phyloP scores from a whole-genome alignment of 2,888 invertebrate genomes.

The Abscondita cerata region DNA sequence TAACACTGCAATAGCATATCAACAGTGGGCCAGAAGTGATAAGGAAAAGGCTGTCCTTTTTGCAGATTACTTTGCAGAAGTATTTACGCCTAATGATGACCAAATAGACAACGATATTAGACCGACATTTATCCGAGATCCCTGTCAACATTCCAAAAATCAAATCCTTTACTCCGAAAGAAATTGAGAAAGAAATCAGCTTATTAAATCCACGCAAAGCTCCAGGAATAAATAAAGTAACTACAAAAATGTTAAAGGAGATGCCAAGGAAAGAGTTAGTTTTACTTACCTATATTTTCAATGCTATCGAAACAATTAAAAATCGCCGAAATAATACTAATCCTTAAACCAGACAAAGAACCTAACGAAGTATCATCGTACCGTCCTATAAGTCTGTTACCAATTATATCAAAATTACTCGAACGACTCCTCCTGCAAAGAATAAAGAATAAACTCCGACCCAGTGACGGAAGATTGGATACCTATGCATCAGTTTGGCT shows the following conservation, averaged over 20 bases:
- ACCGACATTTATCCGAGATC: not conserved
- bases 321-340: too few relatives aligned
- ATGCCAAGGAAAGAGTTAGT: not conserved
- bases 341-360: too few relatives aligned
- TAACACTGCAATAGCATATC: not conserved
- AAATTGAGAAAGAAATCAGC: constrained; percentile 3
- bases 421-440: too few relatives aligned
- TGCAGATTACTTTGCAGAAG: not conserved
- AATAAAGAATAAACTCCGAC: too few relatives aligned
- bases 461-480: too few relatives aligned
- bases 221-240: not conserved
- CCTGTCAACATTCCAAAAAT: not conserved
- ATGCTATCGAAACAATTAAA: too few relatives aligned
- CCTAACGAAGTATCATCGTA: too few relatives aligned
- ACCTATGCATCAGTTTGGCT: too few relatives aligned
- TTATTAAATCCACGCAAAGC: constrained; percentile 6
- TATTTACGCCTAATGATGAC: constrained; percentile 5
- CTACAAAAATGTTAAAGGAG: constrained; percentile 6
- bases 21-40: not conserved
- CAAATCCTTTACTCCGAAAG: not conserved
- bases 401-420: too few relatives aligned
- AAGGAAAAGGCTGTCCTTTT: constrained; percentile 11
- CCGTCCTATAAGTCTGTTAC: too few relatives aligned
- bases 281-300: too few relatives aligned
- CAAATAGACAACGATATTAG: not conserved